phyloP scores from a whole-genome alignment of 2,797 vertebrate genomes.

The Phoebastria nigripes region DNA sequence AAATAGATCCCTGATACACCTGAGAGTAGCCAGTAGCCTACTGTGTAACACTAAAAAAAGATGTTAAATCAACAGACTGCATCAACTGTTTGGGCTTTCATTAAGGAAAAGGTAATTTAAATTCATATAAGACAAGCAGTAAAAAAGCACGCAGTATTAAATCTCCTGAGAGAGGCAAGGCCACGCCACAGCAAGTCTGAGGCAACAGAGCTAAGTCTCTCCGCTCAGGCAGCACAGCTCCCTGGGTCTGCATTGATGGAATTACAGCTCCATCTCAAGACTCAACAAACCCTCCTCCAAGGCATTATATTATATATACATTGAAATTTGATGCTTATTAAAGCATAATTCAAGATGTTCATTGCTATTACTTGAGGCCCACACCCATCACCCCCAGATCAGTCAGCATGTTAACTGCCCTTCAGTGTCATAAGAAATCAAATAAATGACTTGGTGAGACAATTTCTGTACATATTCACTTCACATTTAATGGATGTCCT shows the following conservation, averaged over 20 bases:
- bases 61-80: neutral
- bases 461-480: neutral
- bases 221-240: neutral
- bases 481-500: neutral
- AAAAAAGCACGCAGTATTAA: neutral
- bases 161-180: neutral
- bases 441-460: neutral
- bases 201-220: neutral
- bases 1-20: neutral
- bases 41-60: neutral
- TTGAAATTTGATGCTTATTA: constrained; percentile 25
- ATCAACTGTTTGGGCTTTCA: neutral
- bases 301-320: neutral
- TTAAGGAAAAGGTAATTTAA: neutral
- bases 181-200: neutral
- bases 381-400: neutral
- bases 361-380: neutral
- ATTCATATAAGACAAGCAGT: neutral
- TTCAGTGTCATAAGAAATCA: neutral
- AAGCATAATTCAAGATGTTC: neutral
- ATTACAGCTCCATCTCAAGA: neutral
- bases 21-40: neutral
- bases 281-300: neutral
- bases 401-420: neutral
- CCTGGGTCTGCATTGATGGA: neutral